Percentiles rank a stretch among this genome's conserved stretches.
Conservation (phyloP, 35 echinoderm and acorn worm genomes). For the Apostichopus parvimensis region DNA sequence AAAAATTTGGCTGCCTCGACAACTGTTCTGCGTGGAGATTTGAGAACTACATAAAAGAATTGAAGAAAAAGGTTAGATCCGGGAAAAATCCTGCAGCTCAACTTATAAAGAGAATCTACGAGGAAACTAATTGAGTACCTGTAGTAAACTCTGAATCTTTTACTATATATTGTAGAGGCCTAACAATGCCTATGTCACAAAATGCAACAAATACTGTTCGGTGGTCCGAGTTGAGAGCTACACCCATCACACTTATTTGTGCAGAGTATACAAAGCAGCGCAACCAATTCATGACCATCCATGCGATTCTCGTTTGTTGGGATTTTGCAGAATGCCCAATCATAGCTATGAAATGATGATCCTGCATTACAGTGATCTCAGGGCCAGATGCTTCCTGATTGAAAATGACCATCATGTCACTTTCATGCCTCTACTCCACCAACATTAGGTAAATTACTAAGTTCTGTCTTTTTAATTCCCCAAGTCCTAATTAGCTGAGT, state of each 20-base stretch:
- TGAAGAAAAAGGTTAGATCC: conserved; percentile 71
- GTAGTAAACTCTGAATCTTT: neutral
- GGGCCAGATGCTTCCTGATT: neutral
- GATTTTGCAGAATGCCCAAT: neutral
- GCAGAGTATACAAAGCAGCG: neutral
- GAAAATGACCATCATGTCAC: neutral
- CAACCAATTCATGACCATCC: neutral
- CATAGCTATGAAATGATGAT: neutral
- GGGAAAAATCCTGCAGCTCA: conserved; percentile 60
- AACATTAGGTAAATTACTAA: too few relatives aligned
- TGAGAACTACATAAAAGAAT: conserved; percentile 63
- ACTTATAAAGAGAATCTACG: conserved; percentile 44
- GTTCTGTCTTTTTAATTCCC: too few relatives aligned
- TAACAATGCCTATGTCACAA: neutral
- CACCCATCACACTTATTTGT: neutral
- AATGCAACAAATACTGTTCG: neutral
- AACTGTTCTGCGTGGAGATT: conserved; percentile 62
- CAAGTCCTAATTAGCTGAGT: too few relatives aligned
- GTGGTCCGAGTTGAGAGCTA: neutral
- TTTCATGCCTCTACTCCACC: neutral
- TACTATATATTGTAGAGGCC: neutral
- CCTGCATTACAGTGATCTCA: neutral
- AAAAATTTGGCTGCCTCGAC: conserved; percentile 53
- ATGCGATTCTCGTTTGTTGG: conserved; percentile 3
- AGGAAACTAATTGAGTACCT: too few relatives aligned